phyloP scores from a whole-genome alignment of 2,113 vertebrate genomes.

The Callorhinus ursinus region DNA sequence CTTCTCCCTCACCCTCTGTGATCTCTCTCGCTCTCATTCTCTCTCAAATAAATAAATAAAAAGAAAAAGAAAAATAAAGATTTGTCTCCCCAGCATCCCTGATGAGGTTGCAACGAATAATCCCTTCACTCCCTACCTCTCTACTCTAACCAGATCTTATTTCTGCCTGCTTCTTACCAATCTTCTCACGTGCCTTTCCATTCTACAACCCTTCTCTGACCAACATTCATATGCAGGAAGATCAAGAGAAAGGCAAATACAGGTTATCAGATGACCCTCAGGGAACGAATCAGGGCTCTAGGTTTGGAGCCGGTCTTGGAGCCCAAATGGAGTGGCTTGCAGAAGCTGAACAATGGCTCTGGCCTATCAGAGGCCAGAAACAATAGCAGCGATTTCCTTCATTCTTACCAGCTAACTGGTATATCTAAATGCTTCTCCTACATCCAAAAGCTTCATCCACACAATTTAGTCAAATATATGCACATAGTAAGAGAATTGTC shows the following conservation, averaged over 20 bases:
- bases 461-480: not conserved
- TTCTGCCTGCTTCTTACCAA: not conserved
- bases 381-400: not conserved
- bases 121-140: not conserved
- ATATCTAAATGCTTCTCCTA: not conserved
- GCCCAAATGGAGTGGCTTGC: not conserved
- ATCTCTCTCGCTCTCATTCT: not conserved
- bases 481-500: not conserved
- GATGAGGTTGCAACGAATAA: not conserved
- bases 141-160: not conserved
- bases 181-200: not conserved
- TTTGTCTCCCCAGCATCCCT: not conserved
- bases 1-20: not conserved
- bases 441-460: not conserved
- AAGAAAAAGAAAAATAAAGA: not conserved
- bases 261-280: not conserved
- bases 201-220: not conserved
- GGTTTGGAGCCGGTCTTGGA: not conserved
- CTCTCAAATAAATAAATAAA: not conserved
- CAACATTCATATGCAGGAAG: not conserved
- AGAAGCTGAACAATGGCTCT: not conserved
- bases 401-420: not conserved
- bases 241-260: not conserved
- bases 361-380: not conserved
- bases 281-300: not conserved